These are phyloP conservation scores for Neuroscelio doddi DNA, from an alignment of 2,888 invertebrate species.

Conservation along the genomic window DNA sequence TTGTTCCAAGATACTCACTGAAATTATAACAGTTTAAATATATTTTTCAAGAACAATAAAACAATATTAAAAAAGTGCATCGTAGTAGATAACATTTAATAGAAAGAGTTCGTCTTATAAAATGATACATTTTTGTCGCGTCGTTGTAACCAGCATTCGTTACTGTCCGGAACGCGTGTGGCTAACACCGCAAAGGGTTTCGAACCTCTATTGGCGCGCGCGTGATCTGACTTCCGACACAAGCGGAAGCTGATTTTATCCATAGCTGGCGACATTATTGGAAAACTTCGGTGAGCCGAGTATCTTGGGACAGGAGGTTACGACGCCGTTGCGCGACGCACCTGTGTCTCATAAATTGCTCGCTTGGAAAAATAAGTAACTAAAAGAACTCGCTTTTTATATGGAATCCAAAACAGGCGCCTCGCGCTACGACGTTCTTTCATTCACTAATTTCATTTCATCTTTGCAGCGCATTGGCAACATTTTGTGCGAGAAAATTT, in stretches of 20 bases:
- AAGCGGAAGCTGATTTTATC: not conserved
- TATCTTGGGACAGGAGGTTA: conserved; percentile 28
- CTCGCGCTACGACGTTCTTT: conserved; percentile 1
- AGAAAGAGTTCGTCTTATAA: too few species aligned
- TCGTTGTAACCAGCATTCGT: too few species aligned
- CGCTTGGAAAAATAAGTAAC: not conserved
- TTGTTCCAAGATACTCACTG: too few species aligned
- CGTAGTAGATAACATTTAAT: too few species aligned
- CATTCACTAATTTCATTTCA: conserved; percentile 2
- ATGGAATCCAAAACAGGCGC: not conserved
- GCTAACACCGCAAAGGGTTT: too few species aligned
- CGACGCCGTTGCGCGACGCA: conserved; percentile 1
- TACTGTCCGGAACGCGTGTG: too few species aligned
- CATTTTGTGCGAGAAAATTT: conserved; percentile 17
- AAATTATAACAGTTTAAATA: too few species aligned
- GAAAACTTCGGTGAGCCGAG: conserved; percentile 5
- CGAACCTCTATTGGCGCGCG: too few species aligned
- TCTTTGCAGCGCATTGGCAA: conserved; percentile 55
- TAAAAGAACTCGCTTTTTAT: too few species aligned
- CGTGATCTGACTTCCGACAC: conserved; percentile 17
- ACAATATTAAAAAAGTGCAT: too few species aligned
- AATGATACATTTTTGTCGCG: too few species aligned
- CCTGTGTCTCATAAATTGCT: not conserved
- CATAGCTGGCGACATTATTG: conserved; percentile 15
- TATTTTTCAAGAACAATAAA: too few species aligned